Evolutionary conservation across 2,797 vertebrate species (phyloP).

Genomic region (Danio choprae): DNA sequence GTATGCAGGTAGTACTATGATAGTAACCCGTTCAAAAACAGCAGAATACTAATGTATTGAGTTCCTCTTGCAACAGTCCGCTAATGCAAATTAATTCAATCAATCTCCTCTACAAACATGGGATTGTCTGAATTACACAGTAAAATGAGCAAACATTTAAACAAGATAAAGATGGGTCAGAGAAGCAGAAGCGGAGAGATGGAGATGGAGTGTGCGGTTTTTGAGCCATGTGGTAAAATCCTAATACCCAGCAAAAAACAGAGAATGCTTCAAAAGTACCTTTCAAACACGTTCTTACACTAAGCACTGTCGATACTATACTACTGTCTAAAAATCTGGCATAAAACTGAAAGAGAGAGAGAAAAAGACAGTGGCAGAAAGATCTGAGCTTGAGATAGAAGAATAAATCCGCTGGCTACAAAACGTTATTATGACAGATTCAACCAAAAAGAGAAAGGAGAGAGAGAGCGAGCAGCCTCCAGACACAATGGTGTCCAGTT

Average conservation of each 20-base stretch:
- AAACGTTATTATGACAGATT: slow-evolving; percentile 33
- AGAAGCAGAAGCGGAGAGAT: not conserved
- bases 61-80: not conserved
- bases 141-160: slow-evolving; percentile 15
- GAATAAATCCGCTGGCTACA: slow-evolving; percentile 20
- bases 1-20: not conserved
- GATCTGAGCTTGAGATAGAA: not conserved
- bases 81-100: not conserved
- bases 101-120: slow-evolving; percentile 13
- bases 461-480: slow-evolving; percentile 26
- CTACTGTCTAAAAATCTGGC: not conserved
- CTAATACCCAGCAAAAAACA: not conserved
- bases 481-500: slow-evolving; percentile 56
- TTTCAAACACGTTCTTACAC: not conserved
- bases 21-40: not conserved
- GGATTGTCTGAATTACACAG: slow-evolving; percentile 19
- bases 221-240: not conserved
- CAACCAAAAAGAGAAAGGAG: not conserved
- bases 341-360: not conserved
- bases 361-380: not conserved
- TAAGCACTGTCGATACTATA: not conserved
- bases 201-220: not conserved
- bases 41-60: not conserved
- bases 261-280: not conserved
- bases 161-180: not conserved